Evolutionary conservation across 2,797 vertebrate species (phyloP), one percentile per base, ranked within the genome.

Genomic region (Caiman crocodilus): DNA sequence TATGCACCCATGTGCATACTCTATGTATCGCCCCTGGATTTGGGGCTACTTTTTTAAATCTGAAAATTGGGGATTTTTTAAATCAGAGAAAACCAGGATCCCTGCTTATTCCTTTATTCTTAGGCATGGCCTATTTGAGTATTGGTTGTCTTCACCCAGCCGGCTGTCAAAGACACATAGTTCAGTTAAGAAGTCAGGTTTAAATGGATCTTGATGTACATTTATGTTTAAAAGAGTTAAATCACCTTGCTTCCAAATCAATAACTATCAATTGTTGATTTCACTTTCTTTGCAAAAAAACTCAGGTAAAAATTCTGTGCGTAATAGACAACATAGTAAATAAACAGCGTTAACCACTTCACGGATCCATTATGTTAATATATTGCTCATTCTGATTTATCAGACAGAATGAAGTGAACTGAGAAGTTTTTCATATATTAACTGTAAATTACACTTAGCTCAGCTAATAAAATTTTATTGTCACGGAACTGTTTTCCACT

Each of bases 391-490:
- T 76, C 42, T 90, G 74, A 21, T 78, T 95, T 96, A 97, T 96
- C 83, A 96, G 86, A 83, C 58, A 96, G 87, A 95, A 94, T 87
- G 63, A 96, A 96, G 57, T 88, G 92, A 97, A 95, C 82, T 95
- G 85, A 97, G 84, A 95, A 89, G 60, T 76, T 94, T 95, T 96
- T 88, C 76, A 57, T 92, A 88, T 89, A 94, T 95, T 97, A 95
- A 93, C 88, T 96, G 69, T 94, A 97, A 97, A 96, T 96, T 96
- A 87, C 65, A 95, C 77, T 95, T 95, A 96, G 64, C 57, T 96
- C 76, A 90, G 65, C 79, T 95, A 97, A 97, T 96, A 96, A 95
- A 95, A 96, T 95, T 26, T 90, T 96, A 95, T 95, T 96, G 90
- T 96, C 78, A 90, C 78, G 58, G 60, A 96, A 89, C 76, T 94